phyloP scores from a whole-genome alignment of 2,113 vertebrate species.

The Australoheros scitulus region DNA sequence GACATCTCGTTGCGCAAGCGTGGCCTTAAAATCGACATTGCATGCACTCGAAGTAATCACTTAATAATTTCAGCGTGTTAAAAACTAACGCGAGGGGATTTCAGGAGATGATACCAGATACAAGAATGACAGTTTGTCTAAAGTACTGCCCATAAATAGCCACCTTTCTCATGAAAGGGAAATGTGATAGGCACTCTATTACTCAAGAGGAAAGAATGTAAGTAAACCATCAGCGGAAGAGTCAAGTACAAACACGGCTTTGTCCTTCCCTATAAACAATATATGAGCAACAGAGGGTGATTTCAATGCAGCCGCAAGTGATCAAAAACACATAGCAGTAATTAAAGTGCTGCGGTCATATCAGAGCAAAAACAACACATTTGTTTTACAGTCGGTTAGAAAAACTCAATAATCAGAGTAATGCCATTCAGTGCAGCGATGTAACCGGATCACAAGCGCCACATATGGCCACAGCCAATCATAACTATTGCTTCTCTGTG shows the following conservation, averaged over 20 bases:
- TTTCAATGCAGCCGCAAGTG: slow-evolving; percentile 54
- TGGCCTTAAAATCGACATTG: slow-evolving; percentile 46
- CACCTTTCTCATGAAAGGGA: slow-evolving; percentile 78
- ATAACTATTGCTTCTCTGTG: slow-evolving; percentile 58
- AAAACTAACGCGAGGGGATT: slow-evolving; percentile 56
- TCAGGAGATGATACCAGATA: slow-evolving; percentile 53
- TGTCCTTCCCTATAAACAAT: slow-evolving; percentile 74
- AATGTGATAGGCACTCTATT: slow-evolving; percentile 78
- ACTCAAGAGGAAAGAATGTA: slow-evolving; percentile 80
- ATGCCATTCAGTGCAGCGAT: slow-evolving; percentile 50
- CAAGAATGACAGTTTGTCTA: slow-evolving; percentile 61
- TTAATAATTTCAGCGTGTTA: slow-evolving; percentile 71
- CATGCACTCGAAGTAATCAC: slow-evolving; percentile 72
- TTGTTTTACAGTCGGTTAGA: slow-evolving; percentile 39
- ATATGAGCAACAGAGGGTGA: slow-evolving; percentile 54
- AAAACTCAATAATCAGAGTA: slow-evolving; percentile 54
- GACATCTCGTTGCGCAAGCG: slow-evolving; percentile 66
- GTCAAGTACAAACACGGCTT: slow-evolving; percentile 77
- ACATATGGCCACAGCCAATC: slow-evolving; percentile 74
- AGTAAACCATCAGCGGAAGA: slow-evolving; percentile 78
- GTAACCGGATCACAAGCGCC: slow-evolving; percentile 73
- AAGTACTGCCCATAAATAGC: slow-evolving; percentile 70
- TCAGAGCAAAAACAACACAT: slow-evolving; percentile 32
- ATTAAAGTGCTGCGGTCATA: slow-evolving; percentile 61
- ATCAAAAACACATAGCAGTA: slow-evolving; percentile 53